phyloP scores from a whole-genome alignment of 2,888 invertebrate species.

The Hedya salicella region DNA sequence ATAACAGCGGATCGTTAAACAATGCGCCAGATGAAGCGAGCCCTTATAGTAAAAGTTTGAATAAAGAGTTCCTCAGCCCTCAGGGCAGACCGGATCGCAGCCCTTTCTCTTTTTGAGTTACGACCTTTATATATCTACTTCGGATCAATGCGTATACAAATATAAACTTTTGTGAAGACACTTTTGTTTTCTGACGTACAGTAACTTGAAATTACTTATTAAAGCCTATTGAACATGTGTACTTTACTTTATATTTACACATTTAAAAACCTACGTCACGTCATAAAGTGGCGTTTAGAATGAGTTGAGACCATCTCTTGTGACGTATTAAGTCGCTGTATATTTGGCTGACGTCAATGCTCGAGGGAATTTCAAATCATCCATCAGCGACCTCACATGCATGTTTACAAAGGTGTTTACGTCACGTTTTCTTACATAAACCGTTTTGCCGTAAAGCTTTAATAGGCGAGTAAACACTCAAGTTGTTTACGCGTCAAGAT shows the following conservation, averaged over 20 bases:
- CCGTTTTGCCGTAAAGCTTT: constrained; percentile 35
- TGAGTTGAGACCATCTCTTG: no score
- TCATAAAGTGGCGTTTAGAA: not conserved
- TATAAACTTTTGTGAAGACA: not conserved
- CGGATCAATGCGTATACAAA: not conserved
- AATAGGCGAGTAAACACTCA: constrained; percentile 51
- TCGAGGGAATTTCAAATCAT: not conserved
- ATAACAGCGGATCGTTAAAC: constrained; percentile 77
- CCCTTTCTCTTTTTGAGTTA: constrained; percentile 60
- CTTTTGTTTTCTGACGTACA: constrained; percentile 4
- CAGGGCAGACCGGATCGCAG: constrained; percentile 61
- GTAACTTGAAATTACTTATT: not conserved
- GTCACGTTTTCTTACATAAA: constrained; percentile 50
- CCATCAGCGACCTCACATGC: not conserved
- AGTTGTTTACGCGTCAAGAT: constrained; percentile 60
- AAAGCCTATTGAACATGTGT: not conserved
- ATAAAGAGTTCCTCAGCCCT: constrained; percentile 71
- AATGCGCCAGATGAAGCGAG: constrained; percentile 75
- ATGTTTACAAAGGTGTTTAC: not conserved
- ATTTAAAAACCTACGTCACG: no score
- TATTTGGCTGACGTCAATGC: not conserved
- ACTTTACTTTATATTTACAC: no score
- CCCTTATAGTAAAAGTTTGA: constrained; percentile 73
- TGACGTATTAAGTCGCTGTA: not conserved
- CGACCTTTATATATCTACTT: constrained; percentile 45